phyloP scores from a whole-genome alignment of 2,113 vertebrate genomes.

The Daphoenositta chrysoptera region DNA sequence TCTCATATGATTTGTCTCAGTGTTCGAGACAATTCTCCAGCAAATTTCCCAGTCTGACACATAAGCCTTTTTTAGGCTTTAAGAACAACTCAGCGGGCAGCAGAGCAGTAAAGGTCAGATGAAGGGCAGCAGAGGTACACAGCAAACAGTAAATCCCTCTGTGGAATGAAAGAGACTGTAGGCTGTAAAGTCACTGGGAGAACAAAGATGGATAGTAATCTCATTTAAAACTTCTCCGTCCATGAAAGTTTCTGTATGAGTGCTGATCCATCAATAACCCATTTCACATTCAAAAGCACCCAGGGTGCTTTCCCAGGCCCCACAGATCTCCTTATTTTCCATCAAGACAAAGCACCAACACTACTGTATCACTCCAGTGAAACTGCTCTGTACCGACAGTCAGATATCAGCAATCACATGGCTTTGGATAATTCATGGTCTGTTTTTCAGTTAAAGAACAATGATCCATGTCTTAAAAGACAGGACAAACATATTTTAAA shows the following conservation, averaged over 20 bases:
- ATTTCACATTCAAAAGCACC: neutral
- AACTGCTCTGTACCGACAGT: neutral
- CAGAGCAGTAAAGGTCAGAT: neutral
- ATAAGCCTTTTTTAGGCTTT: neutral
- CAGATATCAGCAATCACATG: neutral
- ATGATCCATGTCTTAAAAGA: neutral
- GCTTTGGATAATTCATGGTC: neutral
- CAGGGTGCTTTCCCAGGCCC: conserved; percentile 53
- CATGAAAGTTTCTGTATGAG: conserved; percentile 46
- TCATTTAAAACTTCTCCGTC: conserved; percentile 11
- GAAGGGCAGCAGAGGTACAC: neutral
- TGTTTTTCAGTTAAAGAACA: neutral
- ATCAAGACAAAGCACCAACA: neutral
- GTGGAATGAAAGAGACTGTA: neutral
- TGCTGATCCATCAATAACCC: conserved; percentile 30
- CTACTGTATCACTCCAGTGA: neutral
- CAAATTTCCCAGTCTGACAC: conserved; percentile 19
- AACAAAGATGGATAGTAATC: conserved; percentile 17
- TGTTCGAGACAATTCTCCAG: neutral
- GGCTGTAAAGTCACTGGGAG: conserved; percentile 7
- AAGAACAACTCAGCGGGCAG: conserved; percentile 28
- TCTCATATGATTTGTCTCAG: neutral
- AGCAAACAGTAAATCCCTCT: neutral
- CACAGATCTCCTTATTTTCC: conserved; percentile 40
- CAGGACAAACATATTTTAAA: neutral